phyloP scores from a whole-genome alignment of 2,888 invertebrate genomes.

The Globia sparganii region DNA sequence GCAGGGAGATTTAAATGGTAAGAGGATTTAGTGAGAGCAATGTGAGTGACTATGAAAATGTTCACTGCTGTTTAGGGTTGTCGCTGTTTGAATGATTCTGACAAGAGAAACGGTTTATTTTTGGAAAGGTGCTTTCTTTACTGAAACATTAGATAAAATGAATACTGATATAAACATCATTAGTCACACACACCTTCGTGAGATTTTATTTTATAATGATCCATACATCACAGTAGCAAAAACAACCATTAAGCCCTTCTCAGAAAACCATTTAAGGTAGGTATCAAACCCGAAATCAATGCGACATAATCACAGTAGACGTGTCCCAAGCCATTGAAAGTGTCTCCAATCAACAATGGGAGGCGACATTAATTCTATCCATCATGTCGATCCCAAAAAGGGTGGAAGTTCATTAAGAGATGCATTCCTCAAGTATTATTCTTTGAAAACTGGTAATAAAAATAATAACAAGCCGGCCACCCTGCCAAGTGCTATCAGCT shows the following conservation, averaged over 20 bases:
- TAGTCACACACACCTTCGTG: conserved; percentile 50
- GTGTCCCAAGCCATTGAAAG: conserved; percentile 81
- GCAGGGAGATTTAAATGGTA: conserved; percentile 81
- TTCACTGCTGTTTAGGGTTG: conserved; percentile 77
- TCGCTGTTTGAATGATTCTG: conserved; percentile 37
- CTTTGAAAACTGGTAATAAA: conserved; percentile 90
- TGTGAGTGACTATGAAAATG: conserved; percentile 83
- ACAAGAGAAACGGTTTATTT: not conserved
- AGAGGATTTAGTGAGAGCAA: conserved; percentile 81
- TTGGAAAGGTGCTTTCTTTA: not conserved
- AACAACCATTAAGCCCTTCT: conserved; percentile 72
- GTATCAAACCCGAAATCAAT: conserved; percentile 78
- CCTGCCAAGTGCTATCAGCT: conserved; percentile 91
- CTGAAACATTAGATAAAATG: conserved; percentile 38
- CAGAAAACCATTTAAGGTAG: conserved; percentile 76
- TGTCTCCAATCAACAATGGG: conserved; percentile 90
- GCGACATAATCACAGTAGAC: conserved; percentile 79
- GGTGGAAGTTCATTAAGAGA: conserved; percentile 90
- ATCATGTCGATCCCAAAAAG: conserved; percentile 89
- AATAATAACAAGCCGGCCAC: conserved; percentile 91
- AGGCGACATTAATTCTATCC: conserved; percentile 90
- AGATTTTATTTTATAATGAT: conserved; percentile 63
- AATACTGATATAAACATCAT: conserved; percentile 56
- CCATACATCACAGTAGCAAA: conserved; percentile 70
- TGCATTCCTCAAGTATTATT: conserved; percentile 90